Evolutionary conservation across 2,113 vertebrate genomes (phyloP).

Genomic region (Physeter macrocephalus): DNA sequence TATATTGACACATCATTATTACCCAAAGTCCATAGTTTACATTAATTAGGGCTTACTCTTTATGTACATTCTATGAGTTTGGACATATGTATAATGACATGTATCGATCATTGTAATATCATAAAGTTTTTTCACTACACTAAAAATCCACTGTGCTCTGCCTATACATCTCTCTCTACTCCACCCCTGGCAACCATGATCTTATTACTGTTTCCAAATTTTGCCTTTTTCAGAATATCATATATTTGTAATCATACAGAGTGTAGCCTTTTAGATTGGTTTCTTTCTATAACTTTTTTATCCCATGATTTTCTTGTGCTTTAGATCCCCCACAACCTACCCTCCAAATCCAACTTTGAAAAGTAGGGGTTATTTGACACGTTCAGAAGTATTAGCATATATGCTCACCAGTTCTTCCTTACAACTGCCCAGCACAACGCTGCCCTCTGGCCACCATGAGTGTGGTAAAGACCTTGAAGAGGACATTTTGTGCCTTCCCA

Average conservation of each 20-base stretch:
- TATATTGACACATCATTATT: background rate
- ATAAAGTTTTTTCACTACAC: background rate
- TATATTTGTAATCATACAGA: background rate
- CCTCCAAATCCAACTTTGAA: background rate
- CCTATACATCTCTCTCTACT: background rate
- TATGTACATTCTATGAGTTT: background rate
- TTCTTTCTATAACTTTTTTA: background rate
- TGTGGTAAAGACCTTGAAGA: background rate
- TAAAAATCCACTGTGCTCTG: background rate
- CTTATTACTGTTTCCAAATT: background rate
- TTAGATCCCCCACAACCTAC: background rate
- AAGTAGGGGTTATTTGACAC: background rate
- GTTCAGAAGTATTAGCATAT: background rate
- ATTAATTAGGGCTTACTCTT: background rate
- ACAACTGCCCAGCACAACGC: rapidly evolving
- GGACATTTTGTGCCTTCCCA: background rate
- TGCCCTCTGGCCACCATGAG: background rate
- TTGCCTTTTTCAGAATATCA: background rate
- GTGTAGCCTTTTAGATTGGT: background rate
- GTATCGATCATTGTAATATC: background rate
- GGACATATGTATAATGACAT: background rate
- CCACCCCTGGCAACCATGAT: background rate
- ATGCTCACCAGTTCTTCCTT: background rate
- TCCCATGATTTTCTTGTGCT: background rate
- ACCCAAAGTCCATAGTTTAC: background rate